A percentile compares a stretch with the other conserved stretches of the same genome.
These are phyloP conservation scores for Philereme vetulata DNA, from an alignment of 2,888 invertebrate genomes.

Conservation along the genomic window DNA sequence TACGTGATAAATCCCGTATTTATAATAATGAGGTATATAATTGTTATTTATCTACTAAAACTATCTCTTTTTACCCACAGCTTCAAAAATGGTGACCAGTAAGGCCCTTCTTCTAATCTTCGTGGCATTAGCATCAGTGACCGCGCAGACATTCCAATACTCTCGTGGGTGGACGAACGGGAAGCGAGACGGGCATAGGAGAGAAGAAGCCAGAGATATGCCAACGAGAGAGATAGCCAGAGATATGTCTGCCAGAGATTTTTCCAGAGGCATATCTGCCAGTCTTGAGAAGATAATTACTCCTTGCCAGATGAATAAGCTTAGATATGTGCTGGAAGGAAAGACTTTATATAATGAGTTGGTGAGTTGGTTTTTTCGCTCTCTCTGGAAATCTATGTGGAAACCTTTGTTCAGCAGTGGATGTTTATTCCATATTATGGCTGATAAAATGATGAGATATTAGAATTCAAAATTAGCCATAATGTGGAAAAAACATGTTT, in stretches of 20 bases:
- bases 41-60: no score
- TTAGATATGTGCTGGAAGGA: constrained; percentile 80
- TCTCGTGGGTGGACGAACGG: constrained; percentile 91
- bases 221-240: constrained; percentile 47
- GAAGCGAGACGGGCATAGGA: constrained; percentile 76
- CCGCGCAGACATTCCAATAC: constrained; percentile 90
- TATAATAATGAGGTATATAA: no score
- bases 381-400: neutral
- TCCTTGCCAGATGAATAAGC: constrained; percentile 78
- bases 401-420: no score
- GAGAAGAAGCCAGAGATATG: constrained; percentile 42
- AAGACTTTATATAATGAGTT: constrained; percentile 71
- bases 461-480: no score
- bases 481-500: no score
- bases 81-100: constrained; percentile 57
- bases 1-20: no score
- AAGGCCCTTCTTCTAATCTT: constrained; percentile 64
- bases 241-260: constrained; percentile 41
- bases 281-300: constrained; percentile 64
- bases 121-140: constrained; percentile 69
- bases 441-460: no score
- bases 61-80: constrained; percentile 34
- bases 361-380: constrained; percentile 28
- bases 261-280: constrained; percentile 41
- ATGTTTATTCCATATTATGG: no score